These are phyloP conservation scores for Myiozetetes cayanensis DNA, from an alignment of 2,113 vertebrate genomes.

Conservation along the genomic window DNA sequence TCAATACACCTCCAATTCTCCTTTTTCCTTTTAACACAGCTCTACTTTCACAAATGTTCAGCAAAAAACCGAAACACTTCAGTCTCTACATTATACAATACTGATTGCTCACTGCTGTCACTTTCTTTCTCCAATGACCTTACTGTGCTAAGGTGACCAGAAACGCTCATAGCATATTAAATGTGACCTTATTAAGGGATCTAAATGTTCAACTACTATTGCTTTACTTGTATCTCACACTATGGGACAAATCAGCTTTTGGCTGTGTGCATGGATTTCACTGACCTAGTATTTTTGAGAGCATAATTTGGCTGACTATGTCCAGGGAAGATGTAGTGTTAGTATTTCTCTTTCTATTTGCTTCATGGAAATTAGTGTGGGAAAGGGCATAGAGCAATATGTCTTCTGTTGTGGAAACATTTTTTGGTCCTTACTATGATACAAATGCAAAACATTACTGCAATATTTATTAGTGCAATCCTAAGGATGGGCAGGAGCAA, in stretches of 20 bases:
- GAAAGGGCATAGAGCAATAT: background rate
- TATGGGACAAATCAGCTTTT: background rate
- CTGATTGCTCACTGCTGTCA: background rate
- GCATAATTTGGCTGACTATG: background rate
- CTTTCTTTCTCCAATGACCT: background rate
- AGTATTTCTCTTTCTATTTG: background rate
- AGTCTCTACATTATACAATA: background rate
- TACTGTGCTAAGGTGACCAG: background rate
- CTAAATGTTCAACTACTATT: background rate
- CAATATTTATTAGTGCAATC: background rate
- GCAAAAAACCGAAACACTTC: background rate
- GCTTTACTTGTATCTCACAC: background rate
- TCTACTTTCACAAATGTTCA: background rate
- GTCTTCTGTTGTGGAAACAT: background rate
- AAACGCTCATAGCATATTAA: background rate
- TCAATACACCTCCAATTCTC: background rate
- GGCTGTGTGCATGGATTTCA: background rate
- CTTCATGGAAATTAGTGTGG: background rate
- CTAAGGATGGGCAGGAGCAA: background rate
- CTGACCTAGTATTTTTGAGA: background rate
- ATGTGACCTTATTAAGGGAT: background rate
- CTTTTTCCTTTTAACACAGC: background rate
- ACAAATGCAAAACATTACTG: background rate
- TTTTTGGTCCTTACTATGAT: background rate
- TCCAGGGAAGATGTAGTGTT: background rate